Evolutionary conservation across 2,888 invertebrate species (phyloP).

Genomic region (Agonum fuliginosum): DNA sequence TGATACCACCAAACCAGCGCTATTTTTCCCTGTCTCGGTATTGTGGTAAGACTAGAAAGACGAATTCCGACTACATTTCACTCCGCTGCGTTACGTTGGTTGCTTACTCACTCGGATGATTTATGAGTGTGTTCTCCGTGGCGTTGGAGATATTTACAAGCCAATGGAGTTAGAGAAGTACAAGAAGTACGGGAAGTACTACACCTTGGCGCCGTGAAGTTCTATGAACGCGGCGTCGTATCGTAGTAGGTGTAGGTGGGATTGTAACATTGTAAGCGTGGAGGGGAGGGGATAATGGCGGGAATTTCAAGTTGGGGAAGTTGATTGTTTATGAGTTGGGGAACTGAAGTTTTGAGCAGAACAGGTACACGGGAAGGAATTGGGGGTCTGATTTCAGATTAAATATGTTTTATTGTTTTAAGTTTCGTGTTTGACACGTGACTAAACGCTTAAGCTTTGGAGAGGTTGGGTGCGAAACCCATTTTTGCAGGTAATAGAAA

Average conservation of each 20-base stretch:
- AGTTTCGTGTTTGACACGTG: no score
- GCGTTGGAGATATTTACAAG: constrained; percentile 7
- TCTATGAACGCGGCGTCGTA: not conserved
- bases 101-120: constrained; percentile 23
- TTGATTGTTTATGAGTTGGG: not conserved
- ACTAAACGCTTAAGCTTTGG: no score
- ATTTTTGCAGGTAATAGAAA: no score
- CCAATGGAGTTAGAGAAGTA: constrained; percentile 4
- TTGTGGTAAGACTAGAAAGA: constrained; percentile 12
- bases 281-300: no score
- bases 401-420: no score
- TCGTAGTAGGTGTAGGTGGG: no score
- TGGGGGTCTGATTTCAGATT: no score
- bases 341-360: not conserved
- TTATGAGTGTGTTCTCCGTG: not conserved
- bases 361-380: no score
- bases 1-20: no score
- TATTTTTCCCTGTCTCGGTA: not conserved
- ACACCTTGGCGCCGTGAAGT: not conserved
- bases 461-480: no score
- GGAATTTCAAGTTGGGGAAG: not conserved
- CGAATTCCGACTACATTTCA: not conserved
- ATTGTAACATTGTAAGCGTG: no score
- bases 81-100: constrained; percentile 7
- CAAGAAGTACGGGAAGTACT: not conserved